Conservation (phyloP, 2,888 invertebrate species). For the Pseudanteris insignis region DNA sequence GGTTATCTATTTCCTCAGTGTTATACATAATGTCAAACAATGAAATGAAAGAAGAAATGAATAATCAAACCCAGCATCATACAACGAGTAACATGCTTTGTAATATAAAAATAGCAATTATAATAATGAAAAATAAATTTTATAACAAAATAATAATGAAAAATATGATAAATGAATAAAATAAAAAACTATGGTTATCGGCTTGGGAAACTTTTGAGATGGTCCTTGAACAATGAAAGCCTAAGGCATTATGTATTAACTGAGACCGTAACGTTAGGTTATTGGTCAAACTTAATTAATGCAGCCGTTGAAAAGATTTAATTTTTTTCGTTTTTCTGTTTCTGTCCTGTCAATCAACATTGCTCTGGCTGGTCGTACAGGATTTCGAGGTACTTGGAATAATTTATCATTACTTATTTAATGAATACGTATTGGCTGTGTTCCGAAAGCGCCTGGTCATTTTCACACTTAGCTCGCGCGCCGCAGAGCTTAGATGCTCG, state of each 20-base stretch:
- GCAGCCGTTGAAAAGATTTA: constrained; percentile 50
- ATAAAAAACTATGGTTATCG: constrained; percentile 50
- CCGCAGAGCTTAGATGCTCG: constrained; percentile 8
- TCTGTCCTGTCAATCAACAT: constrained; percentile 75
- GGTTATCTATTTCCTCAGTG: no score
- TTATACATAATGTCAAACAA: no score
- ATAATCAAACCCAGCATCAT: no score
- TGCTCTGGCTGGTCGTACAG: constrained; percentile 75
- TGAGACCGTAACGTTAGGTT: constrained; percentile 37
- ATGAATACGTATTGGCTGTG: constrained; percentile 57
- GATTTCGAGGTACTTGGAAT: constrained; percentile 82
- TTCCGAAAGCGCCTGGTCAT: constrained; percentile 61
- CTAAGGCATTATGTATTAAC: constrained; percentile 35
- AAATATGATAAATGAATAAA: no score
- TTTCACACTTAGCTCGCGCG: constrained; percentile 34
- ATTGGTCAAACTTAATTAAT: constrained; percentile 28
- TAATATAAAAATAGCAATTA: no score
- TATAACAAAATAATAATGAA: no score
- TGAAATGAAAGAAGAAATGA: no score
- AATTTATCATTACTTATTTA: constrained; percentile 62
- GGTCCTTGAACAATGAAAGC: constrained; percentile 67
- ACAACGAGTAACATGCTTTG: no score
- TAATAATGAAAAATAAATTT: no score
- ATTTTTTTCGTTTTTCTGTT: constrained; percentile 71
- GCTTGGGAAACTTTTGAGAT: constrained; percentile 69